Evolutionary conservation across 2,797 vertebrate genomes (phyloP), one percentile per base, ranked within the genome.

Genomic region (Molossus alvarezi): DNA sequence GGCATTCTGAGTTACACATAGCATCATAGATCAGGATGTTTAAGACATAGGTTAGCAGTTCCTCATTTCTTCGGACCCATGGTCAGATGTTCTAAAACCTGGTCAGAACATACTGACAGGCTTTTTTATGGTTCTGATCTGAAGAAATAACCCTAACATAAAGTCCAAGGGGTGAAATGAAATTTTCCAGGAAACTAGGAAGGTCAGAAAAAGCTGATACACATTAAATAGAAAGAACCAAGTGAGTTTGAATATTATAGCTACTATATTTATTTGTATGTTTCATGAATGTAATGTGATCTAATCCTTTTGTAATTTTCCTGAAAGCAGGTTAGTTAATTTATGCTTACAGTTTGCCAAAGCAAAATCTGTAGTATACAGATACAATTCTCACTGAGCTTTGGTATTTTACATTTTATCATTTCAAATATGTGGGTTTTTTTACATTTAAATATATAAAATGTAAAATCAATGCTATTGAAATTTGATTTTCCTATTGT

Each of bases 371-470:
- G 67, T 62, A 76, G n/a, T 82, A 90, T 90, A 82, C 23, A 96
- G 29, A 92, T 57, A 93, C 4, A 93, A 6, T 95, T 95, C 20
- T 91, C 82, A 82, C 7, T 37, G n/a, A 51, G 72, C 60, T 86
- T 67, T 95, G 77, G 4, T 65, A 62, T 69, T 87, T 17, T 6
- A 65, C 7, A 60, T 94, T 87, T 92, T 48, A 58, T 37, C 33
- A 77, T 88, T 94, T 91, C 15, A 88, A 90, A 85, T 83, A 73
- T 73, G 5, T 8, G 51, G 33, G 33, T 72, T 51, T 37, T 88
- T 90, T 80, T 58, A 95, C 58, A 90, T 91, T 79, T 95, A 82
- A 92, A 94, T 83, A 83, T 23, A 57, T 45, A 6, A 86, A 57
- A 79, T 67, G 72, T 73, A 3, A 51, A 20, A 17, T 33, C 48